Evolutionary conservation across 1,140 invertebrate species (phyloP), one percentile per base, ranked within the genome.

Genomic region (Trichonephila clavata): DNA sequence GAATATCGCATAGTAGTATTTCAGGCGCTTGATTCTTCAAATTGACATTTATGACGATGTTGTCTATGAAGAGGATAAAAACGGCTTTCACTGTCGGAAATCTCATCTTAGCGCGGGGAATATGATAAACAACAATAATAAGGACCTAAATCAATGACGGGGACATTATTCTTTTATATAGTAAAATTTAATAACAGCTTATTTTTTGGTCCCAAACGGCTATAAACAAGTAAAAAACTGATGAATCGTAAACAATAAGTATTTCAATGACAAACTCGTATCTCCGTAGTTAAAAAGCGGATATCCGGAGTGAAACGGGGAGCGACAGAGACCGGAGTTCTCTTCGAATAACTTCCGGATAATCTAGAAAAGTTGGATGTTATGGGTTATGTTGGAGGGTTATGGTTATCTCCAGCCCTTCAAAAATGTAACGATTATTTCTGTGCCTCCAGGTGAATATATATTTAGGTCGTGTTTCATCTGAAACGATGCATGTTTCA

Each of bases 261-360:
- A 63, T 61, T 39, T 86, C 60, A 20, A 27, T 32, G 84, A 86
- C 63, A 86, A 86, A 63, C 84, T 16, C 27, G 27, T 60, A 20
- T 60, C 27, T 32, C 57, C 16, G 84, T 60, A 86, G 84, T 86
- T 86, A 86, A 86, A 86, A 86, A 86, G 27, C 84, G 84, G 84
- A 86, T 86, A 61, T 86, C 84, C 84, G 59, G 60, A 63, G 57
- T 43, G 13, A 84, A 86, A 86, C n/a, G 60, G 84, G 84, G 63
- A 84, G 18, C 57, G 14, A 63, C 57, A 63, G 20, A 86, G 63
- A 86, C 59, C 24, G 84, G 59, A 86, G 60, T 86, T 27, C 60
- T 65, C 84, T 61, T 60, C 57, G 27, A 24, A 24, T 32, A 57
- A 86, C 59, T 86, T 86, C 84, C 84, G 57, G 57, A 39, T 60